Evolutionary conservation across 2,113 vertebrate species (phyloP), one percentile per base, ranked within the genome.

Genomic region (Anoura caudifer): DNA sequence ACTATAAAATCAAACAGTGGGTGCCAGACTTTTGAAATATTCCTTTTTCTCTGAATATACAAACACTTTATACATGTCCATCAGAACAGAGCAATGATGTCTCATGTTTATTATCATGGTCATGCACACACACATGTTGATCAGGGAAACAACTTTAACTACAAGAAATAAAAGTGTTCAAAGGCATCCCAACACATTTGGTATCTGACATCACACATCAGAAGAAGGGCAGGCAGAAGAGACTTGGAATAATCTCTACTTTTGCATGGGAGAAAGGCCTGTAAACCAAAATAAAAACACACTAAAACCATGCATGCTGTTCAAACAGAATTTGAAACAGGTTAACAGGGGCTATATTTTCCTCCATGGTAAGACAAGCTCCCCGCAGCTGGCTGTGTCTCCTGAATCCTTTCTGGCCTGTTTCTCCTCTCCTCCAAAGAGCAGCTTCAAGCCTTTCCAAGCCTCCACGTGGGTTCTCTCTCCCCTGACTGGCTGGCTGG

Each of bases 261-360:
- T 90, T 72, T 94, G 83, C 28, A 87, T 77, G 84, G 84, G 19
- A 95, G 77, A 97, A 98, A 97, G 97, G 97, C 76, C 97, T 97
- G 96, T 72, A 97, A 95, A 96, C 97, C 88, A 96, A 98, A 98
- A 97, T 98, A 98, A 98, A 98, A 98, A 97, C 96, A 95, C 94
- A 96, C 96, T 96, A 96, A 97, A 97, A 97, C 88, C 5, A 54
- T 17, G 91, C 63, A 73, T 84, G 91, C 82, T 96, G 81, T 96
- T 93, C 97, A 97, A 97, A 98, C 95, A 98, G 96, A 97, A 98
- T 94, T 96, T 95, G 98, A 95, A 98, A 96, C 94, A 98, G 95
- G 95, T 96, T 96, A 96, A 97, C 96, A 47, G 52, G 81, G 80
- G 92, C 90, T 96, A 1, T 79, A 91, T 97, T 98, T 98, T 95